These are phyloP conservation scores for Microcaecilia unicolor DNA, from an alignment of 2,797 vertebrate species.

Conservation along the genomic window DNA sequence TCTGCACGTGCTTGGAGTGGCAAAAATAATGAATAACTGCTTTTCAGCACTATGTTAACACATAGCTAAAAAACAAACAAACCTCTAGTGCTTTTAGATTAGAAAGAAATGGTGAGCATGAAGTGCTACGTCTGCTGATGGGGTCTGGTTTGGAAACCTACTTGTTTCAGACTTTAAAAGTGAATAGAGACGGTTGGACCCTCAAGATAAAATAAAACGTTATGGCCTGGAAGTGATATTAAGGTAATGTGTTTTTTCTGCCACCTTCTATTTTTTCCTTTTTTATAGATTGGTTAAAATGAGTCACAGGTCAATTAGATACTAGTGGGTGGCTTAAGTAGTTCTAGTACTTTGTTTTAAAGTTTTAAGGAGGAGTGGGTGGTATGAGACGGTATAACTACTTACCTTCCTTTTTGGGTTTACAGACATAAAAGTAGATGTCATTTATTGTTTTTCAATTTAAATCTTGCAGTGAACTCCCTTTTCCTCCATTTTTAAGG, in stretches of 20 bases:
- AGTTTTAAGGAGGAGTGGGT: no score
- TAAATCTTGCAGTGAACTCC: no score
- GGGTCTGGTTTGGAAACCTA: conserved; percentile 16
- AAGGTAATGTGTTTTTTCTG: conserved; percentile 44
- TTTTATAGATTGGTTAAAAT: no score
- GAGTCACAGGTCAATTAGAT: no score
- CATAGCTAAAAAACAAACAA: conserved; percentile 17
- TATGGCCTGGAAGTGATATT: conserved; percentile 41
- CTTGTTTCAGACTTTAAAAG: conserved; percentile 22
- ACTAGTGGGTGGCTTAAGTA: no score
- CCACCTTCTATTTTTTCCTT: conserved; percentile 3
- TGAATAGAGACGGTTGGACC: conserved; percentile 37
- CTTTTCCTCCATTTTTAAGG: no score
- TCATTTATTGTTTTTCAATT: no score
- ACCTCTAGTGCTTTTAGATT: conserved; percentile 32
- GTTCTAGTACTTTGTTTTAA: no score
- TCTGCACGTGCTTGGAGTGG: conserved; percentile 50
- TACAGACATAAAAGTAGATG: no score
- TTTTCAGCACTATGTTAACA: no score
- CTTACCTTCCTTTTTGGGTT: no score
- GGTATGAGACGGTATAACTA: no score
- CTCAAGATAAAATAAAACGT: conserved; percentile 30
- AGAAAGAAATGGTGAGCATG: conserved; percentile 12
- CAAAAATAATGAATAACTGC: conserved; percentile 21
- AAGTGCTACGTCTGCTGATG: conserved; percentile 11